Evolutionary conservation across 2,888 invertebrate genomes (phyloP), one percentile per base, ranked within the genome.

Genomic region (Timema podura): DNA sequence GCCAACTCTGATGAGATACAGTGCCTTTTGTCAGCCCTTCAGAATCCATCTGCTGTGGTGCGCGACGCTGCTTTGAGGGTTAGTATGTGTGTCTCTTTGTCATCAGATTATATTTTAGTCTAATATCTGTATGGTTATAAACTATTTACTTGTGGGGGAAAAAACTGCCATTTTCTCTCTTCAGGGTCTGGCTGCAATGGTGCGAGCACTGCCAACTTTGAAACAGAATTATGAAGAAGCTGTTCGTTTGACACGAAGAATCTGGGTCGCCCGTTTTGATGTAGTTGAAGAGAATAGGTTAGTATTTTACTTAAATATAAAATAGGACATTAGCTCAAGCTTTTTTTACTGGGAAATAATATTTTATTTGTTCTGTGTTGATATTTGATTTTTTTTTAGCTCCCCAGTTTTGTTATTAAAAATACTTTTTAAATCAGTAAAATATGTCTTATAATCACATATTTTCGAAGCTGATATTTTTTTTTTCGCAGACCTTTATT

Each of bases 201-300:
- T 83, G 0, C 81, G 83, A 10, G 86, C 88, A 0, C 85, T 95
- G 73, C 89, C 90, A 7, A 82, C 82, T 5, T 82, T 86, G 71
- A 84, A 87, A 30, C 84, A 85, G 61, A 84, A 88, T 77, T 82
- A 83, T 74, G 87, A 84, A 64, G 85, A 86, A 77, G 86, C 84
- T 7, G 81, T 90, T 68, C 81, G 84, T 59, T 83, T 94, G 64
- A 87, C 87, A 49, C 88, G 90, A 75, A 85, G 95, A 68, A 84
- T 96, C 64, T 94, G 93, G 89, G 86, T 96, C 68, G 91, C 94
- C 0, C 90, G 87, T 73, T 93, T 90, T 80, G 97, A 97, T 82
- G 83, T 88, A 0, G 86, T 86, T 8, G 89, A 89, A 57, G 91
- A 92, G 71, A 94, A 94, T 77, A 85, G 84, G 85, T 86, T 75